Evolutionary conservation across 2,113 vertebrate genomes (phyloP).

Genomic region (Tretioscincus oriximinensis): DNA sequence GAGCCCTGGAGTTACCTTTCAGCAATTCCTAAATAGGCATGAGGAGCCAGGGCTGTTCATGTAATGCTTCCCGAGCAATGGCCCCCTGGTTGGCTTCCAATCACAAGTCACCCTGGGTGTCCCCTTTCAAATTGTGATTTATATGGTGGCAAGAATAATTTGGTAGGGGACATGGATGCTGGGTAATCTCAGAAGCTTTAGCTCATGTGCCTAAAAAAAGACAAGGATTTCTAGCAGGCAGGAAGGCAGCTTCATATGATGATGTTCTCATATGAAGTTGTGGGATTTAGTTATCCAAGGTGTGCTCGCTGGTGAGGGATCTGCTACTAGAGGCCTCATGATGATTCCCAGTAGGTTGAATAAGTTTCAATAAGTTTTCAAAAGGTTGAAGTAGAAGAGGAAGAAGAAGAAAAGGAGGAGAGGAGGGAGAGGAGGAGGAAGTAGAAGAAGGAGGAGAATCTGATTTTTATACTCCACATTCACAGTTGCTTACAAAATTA

Average conservation of each 20-base stretch:
- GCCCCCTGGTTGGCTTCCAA: not conserved
- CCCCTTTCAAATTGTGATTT: slow-evolving; percentile 41
- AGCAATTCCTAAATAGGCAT: slow-evolving; percentile 17
- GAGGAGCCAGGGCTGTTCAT: slow-evolving; percentile 10
- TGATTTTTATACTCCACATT: no score
- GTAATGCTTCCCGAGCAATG: slow-evolving; percentile 9
- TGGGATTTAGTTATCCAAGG: not conserved
- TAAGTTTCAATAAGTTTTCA: no score
- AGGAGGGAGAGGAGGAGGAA: no score
- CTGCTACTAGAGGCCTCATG: no score
- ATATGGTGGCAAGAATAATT: slow-evolving; percentile 36
- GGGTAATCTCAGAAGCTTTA: slow-evolving; percentile 32
- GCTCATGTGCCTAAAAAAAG: slow-evolving; percentile 13
- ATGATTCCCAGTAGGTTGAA: no score
- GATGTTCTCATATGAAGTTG: not conserved
- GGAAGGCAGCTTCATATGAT: not conserved
- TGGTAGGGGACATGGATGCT: not conserved
- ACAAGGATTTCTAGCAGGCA: slow-evolving; percentile 5
- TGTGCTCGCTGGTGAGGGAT: not conserved
- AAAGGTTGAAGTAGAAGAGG: no score
- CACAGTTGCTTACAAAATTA: no score
- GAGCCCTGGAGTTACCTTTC: not conserved
- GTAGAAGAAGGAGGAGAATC: no score
- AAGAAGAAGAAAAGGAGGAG: no score
- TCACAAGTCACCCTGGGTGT: slow-evolving; percentile 30